Percentiles rank a stretch among this genome's conserved stretches.
Evolutionary conservation across 2,113 vertebrate species (phyloP).

Genomic region (Xyliphius kryptos): DNA sequence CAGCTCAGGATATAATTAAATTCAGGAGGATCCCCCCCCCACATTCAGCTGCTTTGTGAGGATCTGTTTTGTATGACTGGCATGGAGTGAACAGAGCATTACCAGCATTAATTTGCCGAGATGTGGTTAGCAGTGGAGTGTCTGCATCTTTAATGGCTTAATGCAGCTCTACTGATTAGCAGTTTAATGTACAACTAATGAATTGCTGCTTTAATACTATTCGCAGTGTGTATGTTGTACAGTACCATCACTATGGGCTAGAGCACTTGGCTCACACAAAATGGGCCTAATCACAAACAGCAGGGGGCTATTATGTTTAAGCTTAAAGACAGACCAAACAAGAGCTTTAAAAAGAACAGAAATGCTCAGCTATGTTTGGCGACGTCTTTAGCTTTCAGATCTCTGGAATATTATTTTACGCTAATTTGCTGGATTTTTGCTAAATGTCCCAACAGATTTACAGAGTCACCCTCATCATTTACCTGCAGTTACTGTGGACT

Average conservation of each 20-base stretch:
- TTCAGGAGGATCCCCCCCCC: slow-evolving; percentile 40
- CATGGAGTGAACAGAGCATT: slow-evolving; percentile 41
- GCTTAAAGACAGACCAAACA: slow-evolving; percentile 24
- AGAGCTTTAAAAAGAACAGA: not conserved
- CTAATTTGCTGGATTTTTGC: slow-evolving; percentile 7
- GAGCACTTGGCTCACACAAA: slow-evolving; percentile 29
- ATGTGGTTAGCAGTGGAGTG: slow-evolving; percentile 29
- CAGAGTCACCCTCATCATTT: slow-evolving; percentile 12
- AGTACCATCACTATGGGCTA: slow-evolving; percentile 50
- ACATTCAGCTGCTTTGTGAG: slow-evolving; percentile 50
- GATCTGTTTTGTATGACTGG: slow-evolving; percentile 53
- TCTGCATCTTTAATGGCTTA: slow-evolving; percentile 64
- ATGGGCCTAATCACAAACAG: slow-evolving; percentile 19
- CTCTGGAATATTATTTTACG: not conserved
- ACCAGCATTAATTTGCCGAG: slow-evolving; percentile 45
- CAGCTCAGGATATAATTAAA: slow-evolving; percentile 61
- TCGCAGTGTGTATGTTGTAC: slow-evolving; percentile 61
- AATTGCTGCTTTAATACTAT: slow-evolving; percentile 69
- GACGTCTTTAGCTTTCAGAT: not conserved
- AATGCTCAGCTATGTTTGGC: slow-evolving; percentile 11
- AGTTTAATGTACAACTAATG: slow-evolving; percentile 68
- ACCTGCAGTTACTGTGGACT: slow-evolving; percentile 11
- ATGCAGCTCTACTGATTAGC: slow-evolving; percentile 70
- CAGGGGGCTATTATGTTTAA: slow-evolving; percentile 26
- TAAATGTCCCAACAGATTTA: slow-evolving; percentile 16